A percentile compares a stretch with the other conserved stretches of the same genome.
These are phyloP conservation scores for Meganola albula DNA, from an alignment of 2,888 invertebrate genomes.

Conservation along the genomic window DNA sequence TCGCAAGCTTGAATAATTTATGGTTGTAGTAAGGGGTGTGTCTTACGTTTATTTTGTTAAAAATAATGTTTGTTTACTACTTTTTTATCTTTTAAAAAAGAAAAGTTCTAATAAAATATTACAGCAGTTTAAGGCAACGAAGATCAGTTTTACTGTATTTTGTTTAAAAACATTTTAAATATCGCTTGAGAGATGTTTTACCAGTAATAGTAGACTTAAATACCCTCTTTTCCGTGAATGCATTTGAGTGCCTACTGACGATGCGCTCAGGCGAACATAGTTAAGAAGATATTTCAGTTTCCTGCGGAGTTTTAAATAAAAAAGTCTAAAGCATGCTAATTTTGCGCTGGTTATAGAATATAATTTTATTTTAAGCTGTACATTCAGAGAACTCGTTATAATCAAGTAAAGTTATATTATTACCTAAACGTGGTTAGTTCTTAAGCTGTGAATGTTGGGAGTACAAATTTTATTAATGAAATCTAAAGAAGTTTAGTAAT, in stretches of 20 bases:
- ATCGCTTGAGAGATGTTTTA: conserved; percentile 22
- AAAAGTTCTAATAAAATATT: too few species aligned
- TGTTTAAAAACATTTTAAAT: too few species aligned
- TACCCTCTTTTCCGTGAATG: conserved; percentile 33
- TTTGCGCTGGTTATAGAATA: conserved; percentile 19
- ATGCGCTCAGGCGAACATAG: conserved; percentile 27
- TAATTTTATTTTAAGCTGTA: conserved; percentile 1
- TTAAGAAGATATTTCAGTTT: conserved; percentile 29
- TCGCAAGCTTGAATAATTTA: too few species aligned
- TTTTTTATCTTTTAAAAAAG: neutral
- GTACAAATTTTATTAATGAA: too few species aligned
- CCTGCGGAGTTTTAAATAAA: conserved; percentile 23
- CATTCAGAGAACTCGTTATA: too few species aligned
- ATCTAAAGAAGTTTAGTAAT: too few species aligned
- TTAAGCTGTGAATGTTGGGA: too few species aligned
- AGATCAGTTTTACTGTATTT: too few species aligned
- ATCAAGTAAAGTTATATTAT: neutral
- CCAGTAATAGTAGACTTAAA: conserved; percentile 32
- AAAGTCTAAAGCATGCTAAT: conserved; percentile 30
- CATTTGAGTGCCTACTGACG: conserved; percentile 34
- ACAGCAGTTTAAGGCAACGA: too few species aligned
- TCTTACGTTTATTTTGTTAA: conserved; percentile 6
- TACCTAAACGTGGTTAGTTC: too few species aligned
- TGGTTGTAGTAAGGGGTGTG: too few species aligned
- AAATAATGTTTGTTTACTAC: neutral